phyloP scores from a whole-genome alignment of 2,113 vertebrate species.

The Porphyrio hochstetteri region DNA sequence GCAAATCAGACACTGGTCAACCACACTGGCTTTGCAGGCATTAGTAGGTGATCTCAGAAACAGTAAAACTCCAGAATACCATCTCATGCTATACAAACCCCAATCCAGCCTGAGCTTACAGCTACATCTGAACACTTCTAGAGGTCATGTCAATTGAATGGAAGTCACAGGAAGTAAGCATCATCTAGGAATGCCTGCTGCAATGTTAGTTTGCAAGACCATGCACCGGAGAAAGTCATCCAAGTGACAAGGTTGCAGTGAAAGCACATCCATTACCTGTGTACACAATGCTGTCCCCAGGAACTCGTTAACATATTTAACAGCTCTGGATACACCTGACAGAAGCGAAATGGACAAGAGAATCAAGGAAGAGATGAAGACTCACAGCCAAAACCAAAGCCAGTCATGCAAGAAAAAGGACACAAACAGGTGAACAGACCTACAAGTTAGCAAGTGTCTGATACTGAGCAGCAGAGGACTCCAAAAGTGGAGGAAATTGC shows the following conservation, averaged over 20 bases:
- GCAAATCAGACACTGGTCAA: conserved; percentile 86
- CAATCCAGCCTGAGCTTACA: background rate
- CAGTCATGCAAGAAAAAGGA: background rate
- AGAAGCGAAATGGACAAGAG: conserved; percentile 58
- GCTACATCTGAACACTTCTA: conserved; percentile 17
- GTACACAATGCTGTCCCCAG: conserved; percentile 95
- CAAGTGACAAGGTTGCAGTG: conserved; percentile 36
- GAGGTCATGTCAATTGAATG: background rate
- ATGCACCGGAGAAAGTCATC: conserved; percentile 74
- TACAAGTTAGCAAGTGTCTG: background rate
- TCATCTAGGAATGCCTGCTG: conserved; percentile 67
- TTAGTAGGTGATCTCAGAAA: conserved; percentile 69
- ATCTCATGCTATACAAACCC: background rate
- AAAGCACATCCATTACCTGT: conserved; percentile 86
- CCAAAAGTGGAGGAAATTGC: background rate
- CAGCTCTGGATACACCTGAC: conserved; percentile 96
- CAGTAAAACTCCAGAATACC: background rate
- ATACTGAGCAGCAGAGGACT: background rate
- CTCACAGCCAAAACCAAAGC: conserved; percentile 34
- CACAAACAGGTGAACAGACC: background rate
- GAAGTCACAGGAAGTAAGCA: background rate
- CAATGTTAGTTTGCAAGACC: conserved; percentile 83
- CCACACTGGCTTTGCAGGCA: conserved; percentile 73
- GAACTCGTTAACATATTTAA: conserved; percentile 99
- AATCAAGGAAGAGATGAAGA: conserved; percentile 44